These are phyloP conservation scores for Lophius piscatorius DNA, from an alignment of 2,113 vertebrate genomes.

Conservation along the genomic window DNA sequence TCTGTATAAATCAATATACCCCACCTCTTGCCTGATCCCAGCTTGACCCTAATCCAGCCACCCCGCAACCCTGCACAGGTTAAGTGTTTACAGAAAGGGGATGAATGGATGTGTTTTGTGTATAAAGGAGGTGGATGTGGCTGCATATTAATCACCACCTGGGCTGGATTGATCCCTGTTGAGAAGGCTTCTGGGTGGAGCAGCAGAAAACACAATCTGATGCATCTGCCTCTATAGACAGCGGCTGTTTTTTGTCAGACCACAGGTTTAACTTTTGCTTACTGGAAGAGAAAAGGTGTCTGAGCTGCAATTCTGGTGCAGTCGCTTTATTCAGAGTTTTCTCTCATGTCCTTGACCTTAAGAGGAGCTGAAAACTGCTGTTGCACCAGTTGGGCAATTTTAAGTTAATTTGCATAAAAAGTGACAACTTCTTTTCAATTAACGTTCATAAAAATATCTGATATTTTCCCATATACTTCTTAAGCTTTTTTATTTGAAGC, in stretches of 20 bases:
- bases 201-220: no score
- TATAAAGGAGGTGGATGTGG: constrained; percentile 4
- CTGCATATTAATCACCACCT: constrained; percentile 25
- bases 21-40: no score
- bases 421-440: background rate
- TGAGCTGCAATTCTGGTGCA: background rate
- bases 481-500: background rate
- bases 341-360: background rate
- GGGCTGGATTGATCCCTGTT: constrained; percentile 39
- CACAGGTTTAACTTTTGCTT: background rate
- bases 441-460: background rate
- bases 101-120: no score
- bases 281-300: background rate
- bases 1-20: no score
- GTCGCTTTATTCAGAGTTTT: background rate
- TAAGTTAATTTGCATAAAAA: background rate
- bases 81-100: no score
- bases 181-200: no score
- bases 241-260: constrained; percentile 1
- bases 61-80: no score
- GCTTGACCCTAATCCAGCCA: no score
- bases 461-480: background rate
- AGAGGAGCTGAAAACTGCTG: background rate
- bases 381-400: background rate
- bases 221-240: constrained; percentile 18